Evolutionary conservation across 2,888 invertebrate genomes (phyloP), one percentile per base, ranked within the genome.

Genomic region (Mylabris sibirica): DNA sequence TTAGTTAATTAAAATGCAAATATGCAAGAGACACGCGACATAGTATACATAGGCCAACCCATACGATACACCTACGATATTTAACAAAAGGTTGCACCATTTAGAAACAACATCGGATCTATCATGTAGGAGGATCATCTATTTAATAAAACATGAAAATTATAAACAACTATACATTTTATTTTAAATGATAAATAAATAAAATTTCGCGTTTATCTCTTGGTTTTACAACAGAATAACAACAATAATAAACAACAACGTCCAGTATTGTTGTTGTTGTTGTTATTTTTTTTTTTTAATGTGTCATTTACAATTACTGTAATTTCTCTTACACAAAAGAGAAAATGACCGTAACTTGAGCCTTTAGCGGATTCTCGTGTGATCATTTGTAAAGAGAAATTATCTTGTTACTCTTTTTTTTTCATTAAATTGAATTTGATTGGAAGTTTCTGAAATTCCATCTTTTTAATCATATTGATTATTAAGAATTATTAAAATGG

Each of bases 281-380:
- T 59, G 14, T 14, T 24, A 22, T n/a, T 59, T 59, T 59, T 8
- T 59, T 38, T 65, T 59, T 38, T 60, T 57, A 53, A 59, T 35
- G 59, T 65, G 65, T 41, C 65, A 65, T 65, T 26, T 59, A 57
- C 65, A 66, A 69, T 69, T 69, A 69, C 69, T 62, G 63, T 69
- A 65, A 69, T 69, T 63, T 69, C 66, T 69, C 38, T 61, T 60
- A 53, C 14, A 57, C 24, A 61, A 38, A 57, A 66, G 64, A 64
- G 69, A 69, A 66, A 68, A 68, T 70, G 68, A 70, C 70, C 68
- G 70, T 70, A 69, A 64, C 63, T 63, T 38, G 64, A 68, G 68
- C 71, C 71, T 68, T 68, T 57, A 68, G 68, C 66, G 26, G 57
- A 57, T 57, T 57, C 57, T 57, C 57, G 24, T 24, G 57, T 57